phyloP scores from a whole-genome alignment of 1,140 invertebrate genomes.

The Camponotus pennsylvanicus region DNA sequence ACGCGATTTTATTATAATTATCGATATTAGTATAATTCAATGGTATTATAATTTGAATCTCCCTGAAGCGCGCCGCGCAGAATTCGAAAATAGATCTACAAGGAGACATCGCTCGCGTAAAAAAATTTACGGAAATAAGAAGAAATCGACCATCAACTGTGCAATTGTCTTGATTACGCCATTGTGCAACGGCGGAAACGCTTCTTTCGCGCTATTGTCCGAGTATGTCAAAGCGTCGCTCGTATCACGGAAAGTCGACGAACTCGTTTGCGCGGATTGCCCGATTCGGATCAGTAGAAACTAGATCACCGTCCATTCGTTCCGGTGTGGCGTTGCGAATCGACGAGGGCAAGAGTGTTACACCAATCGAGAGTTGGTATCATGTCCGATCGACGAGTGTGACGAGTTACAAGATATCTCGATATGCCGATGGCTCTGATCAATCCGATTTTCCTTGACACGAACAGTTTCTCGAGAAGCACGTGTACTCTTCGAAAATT shows the following conservation, averaged over 20 bases:
- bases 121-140: conserved; percentile 16
- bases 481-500: no score
- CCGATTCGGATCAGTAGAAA: conserved; percentile 69
- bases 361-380: conserved; percentile 68
- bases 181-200: conserved; percentile 50
- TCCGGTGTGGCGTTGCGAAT: conserved; percentile 63
- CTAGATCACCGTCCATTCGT: conserved; percentile 67
- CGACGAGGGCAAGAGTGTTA: conserved; percentile 69
- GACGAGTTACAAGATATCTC: conserved; percentile 26
- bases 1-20: no score
- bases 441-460: not conserved
- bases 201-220: conserved; percentile 59
- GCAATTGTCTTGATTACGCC: conserved; percentile 55
- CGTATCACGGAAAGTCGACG: conserved; percentile 58
- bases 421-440: not conserved
- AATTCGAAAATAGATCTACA: not conserved
- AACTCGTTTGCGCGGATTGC: conserved; percentile 64
- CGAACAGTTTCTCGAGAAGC: no score
- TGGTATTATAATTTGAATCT: not conserved
- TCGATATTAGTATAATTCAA: no score
- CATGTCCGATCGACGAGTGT: conserved; percentile 56
- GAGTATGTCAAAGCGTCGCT: conserved; percentile 44
- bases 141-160: conserved; percentile 33
- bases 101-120: not conserved
- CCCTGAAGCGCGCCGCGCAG: no score